These are phyloP conservation scores for Drosophila neocordata DNA, from an alignment of 1,140 invertebrate genomes.

Conservation along the genomic window DNA sequence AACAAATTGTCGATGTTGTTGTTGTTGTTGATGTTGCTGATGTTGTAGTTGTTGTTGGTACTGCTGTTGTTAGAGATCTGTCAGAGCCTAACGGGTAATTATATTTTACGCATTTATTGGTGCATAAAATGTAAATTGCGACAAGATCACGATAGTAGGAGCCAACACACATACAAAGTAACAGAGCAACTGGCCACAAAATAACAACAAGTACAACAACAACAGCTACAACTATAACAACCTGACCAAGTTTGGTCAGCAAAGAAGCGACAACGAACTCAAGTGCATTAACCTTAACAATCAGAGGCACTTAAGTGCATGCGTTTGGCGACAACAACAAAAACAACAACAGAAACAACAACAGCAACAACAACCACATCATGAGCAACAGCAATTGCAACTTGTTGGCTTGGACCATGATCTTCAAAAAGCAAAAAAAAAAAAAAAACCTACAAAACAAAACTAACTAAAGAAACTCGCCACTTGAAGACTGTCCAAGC, in stretches of 20 bases:
- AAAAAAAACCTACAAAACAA: constrained; percentile 47
- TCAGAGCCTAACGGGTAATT: constrained; percentile 52
- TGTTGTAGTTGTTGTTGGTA: constrained; percentile 6
- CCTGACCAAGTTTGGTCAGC: constrained; percentile 65
- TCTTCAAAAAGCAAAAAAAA: constrained; percentile 58
- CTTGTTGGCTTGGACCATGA: constrained; percentile 50
- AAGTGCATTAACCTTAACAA: constrained; percentile 78
- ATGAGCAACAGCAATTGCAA: constrained; percentile 33
- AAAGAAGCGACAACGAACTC: constrained; percentile 79
- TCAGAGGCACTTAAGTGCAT: constrained; percentile 70
- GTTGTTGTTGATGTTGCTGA: constrained; percentile 23
- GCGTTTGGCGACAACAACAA: constrained; percentile 50
- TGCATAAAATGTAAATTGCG: constrained; percentile 65
- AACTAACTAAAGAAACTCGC: constrained; percentile 22
- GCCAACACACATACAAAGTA: background rate
- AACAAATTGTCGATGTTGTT: constrained; percentile 38
- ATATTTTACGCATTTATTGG: constrained; percentile 68
- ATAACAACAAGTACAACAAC: constrained; percentile 14
- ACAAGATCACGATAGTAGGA: constrained; percentile 51
- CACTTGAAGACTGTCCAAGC: constrained; percentile 6
- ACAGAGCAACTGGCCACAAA: background rate
- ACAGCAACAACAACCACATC: constrained; percentile 32
- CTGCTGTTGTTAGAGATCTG: constrained; percentile 19
- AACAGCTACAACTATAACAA: constrained; percentile 13
- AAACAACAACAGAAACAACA: constrained; percentile 34